These are phyloP conservation scores for Typhlichthys subterraneus DNA, from an alignment of 2,797 vertebrate species.

Conservation along the genomic window DNA sequence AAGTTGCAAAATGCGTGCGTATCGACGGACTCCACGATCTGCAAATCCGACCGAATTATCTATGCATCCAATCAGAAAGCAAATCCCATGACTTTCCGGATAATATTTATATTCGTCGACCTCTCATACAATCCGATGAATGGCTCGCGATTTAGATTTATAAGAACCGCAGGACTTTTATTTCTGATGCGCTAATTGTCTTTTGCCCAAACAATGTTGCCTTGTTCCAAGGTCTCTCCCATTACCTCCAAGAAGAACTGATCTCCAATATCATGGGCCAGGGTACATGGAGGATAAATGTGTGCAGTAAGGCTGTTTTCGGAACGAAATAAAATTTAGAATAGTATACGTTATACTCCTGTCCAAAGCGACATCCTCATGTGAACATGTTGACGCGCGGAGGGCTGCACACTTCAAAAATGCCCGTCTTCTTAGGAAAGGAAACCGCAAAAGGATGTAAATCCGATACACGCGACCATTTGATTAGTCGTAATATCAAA, in stretches of 20 bases:
- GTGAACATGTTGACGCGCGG: conserved; percentile 57
- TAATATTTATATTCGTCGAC: conserved; percentile 38
- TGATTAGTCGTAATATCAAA: conserved; percentile 24
- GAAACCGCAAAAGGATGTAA: conserved; percentile 36
- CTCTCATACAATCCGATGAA: neutral
- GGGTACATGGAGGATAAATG: neutral
- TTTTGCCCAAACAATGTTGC: conserved; percentile 67
- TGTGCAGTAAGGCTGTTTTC: conserved; percentile 8
- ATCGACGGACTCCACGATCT: conserved; percentile 27
- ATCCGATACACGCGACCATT: conserved; percentile 51
- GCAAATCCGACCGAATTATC: conserved; percentile 29
- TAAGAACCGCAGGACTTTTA: conserved; percentile 43
- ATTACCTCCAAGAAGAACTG: conserved; percentile 54
- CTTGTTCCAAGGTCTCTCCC: conserved; percentile 71
- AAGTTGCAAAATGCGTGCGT: conserved; percentile 60
- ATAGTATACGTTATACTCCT: conserved; percentile 47
- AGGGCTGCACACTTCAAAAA: conserved; percentile 13
- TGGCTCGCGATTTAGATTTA: conserved; percentile 14
- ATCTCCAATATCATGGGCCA: neutral
- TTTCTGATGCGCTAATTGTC: conserved; percentile 62
- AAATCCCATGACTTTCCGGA: conserved; percentile 69
- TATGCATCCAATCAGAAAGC: conserved; percentile 59
- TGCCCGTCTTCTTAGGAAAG: conserved; percentile 10
- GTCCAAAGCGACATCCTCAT: conserved; percentile 73
- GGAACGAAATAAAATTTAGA: conserved; percentile 43